Conservation (phyloP, 2,113 vertebrate species). For the Bungarus multicinctus region DNA sequence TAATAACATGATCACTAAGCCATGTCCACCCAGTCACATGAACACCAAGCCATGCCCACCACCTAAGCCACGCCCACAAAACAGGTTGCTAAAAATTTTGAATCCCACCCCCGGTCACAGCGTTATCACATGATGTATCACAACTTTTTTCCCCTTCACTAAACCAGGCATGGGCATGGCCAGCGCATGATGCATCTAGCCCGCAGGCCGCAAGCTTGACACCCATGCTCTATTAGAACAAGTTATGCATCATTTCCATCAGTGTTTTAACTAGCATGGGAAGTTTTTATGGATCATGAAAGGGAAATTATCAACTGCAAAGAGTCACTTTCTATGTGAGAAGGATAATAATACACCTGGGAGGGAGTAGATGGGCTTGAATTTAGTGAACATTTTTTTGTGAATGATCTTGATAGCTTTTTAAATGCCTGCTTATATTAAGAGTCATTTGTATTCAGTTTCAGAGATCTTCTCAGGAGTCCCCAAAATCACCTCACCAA, state of each 20-base stretch:
- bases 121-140: too few species aligned
- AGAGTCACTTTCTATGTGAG: neutral
- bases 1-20: too few species aligned
- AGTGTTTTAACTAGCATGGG: neutral
- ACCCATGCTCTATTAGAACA: neutral
- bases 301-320: neutral
- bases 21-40: too few species aligned
- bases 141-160: too few species aligned
- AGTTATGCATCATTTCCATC: neutral
- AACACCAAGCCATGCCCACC: too few species aligned
- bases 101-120: too few species aligned
- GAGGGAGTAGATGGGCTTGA: neutral
- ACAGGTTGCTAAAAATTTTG: too few species aligned
- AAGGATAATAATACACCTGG: neutral
- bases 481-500: too few species aligned
- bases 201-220: too few species aligned
- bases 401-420: neutral
- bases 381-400: neutral
- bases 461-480: slow-evolving; percentile 4
- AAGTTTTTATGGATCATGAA: neutral
- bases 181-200: too few species aligned
- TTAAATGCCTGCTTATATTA: neutral
- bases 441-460: neutral
- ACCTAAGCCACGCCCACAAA: too few species aligned
- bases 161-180: too few species aligned